Base-by-base conservation (phyloP, 1,140 invertebrate species). In the Phenacoccus solenopsis region DNA sequence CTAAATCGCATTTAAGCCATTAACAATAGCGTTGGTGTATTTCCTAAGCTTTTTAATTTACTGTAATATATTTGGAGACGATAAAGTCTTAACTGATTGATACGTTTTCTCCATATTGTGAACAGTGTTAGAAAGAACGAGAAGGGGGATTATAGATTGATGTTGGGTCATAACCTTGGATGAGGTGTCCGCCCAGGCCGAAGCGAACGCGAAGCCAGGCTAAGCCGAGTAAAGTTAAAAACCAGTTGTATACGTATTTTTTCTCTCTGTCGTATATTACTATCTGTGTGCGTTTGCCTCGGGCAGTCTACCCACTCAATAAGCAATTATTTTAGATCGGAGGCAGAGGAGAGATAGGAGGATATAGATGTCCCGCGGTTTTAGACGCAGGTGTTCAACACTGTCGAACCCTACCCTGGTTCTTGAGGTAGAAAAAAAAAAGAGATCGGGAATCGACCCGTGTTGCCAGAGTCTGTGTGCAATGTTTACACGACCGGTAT, bases 401-500 rank as follows among this genome's bases (percentile, higher is more conserved):
- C 59, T 64, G 25, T 64, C 59, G 59, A 64, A 64, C 59, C 59
- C 59, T 64, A 22, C 56, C 56, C 56, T 59, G 16, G 16, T 59
- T 59, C 21, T 20, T 64, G 25, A 27, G 59, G 59, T 24, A 64
- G n/a, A 38, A 64, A 64, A 64, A 25, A 20, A 59, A 22, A 22
- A 59, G 56, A 59, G 56, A 59, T 59, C 56, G 56, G 21, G 56
- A 59, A 64, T 64, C 59, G 59, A 64, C 13, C 59, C 5, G 25
- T 10, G 59, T 64, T 59, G 21, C 56, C 56, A 64, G 59, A 64
- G 59, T 64, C 59, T 64, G 22, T 59, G 56, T 25, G 59, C 59
- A 64, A 64, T 64, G 59, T 64, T 64, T 64, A 64, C 59, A 64
- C 59, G 59, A 64, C 59, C 59, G 59, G 59, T 64, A 64, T 64